Conservation (phyloP, 2,113 vertebrate species). For the Oryzias woworae region DNA sequence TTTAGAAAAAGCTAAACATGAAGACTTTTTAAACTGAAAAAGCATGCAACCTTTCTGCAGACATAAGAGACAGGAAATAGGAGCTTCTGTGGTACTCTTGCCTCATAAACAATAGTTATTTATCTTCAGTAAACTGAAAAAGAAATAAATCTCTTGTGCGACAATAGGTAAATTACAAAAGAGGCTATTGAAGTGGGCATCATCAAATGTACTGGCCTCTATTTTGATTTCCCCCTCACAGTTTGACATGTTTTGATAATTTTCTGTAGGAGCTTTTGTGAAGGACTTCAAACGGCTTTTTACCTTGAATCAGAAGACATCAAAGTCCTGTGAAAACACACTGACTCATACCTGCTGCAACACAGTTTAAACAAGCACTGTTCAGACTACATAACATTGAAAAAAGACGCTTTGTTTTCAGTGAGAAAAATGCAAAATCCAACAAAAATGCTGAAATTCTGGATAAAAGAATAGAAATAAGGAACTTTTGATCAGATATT, state of each 20-base stretch:
- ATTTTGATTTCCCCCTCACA: no score
- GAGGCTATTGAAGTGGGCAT: no score
- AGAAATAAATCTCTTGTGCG: no score
- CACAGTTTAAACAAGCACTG: not conserved
- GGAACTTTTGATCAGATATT: not conserved
- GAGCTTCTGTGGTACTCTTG: not conserved
- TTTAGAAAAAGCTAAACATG: no score
- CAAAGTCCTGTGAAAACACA: slow-evolving; percentile 29
- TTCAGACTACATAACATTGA: slow-evolving; percentile 18
- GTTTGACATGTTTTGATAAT: not conserved
- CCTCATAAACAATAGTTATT: not conserved
- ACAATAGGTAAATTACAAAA: no score
- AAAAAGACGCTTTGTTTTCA: slow-evolving; percentile 2
- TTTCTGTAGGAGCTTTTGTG: slow-evolving; percentile 13
- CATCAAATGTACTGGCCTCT: no score
- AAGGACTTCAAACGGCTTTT: slow-evolving; percentile 12
- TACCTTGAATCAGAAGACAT: slow-evolving; percentile 15
- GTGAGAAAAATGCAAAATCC: not conserved
- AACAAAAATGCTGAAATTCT: not conserved
- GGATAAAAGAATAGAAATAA: slow-evolving; percentile 27
- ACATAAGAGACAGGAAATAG: not conserved
- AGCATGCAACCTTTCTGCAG: no score
- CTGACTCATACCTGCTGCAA: not conserved
- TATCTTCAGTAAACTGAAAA: no score
- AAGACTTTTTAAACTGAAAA: no score